Percentiles rank a stretch among this genome's conserved stretches.
phyloP scores from a whole-genome alignment of 2,797 vertebrate genomes.

The Hybognathus amarus region DNA sequence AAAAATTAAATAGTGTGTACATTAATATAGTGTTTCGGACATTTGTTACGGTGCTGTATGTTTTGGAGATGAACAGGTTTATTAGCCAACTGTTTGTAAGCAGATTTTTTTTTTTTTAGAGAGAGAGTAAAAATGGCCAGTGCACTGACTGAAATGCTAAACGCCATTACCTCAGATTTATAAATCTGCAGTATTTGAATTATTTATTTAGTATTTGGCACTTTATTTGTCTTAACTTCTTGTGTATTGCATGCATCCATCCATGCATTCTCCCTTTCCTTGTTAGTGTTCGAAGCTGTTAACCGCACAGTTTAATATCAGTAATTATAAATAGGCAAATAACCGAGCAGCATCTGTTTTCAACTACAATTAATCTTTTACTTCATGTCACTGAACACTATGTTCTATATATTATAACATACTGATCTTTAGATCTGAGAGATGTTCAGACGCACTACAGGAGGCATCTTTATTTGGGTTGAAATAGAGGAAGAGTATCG shows the following conservation, averaged over 20 bases:
- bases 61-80: background rate
- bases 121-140: conserved; percentile 25
- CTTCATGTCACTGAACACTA: conserved; percentile 38
- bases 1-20: background rate
- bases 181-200: conserved; percentile 61
- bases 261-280: conserved; percentile 49
- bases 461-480: background rate
- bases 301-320: conserved; percentile 25
- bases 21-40: background rate
- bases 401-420: conserved; percentile 23
- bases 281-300: conserved; percentile 22
- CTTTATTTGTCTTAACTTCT: conserved; percentile 24
- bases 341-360: conserved; percentile 30
- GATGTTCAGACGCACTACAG: conserved; percentile 2
- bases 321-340: conserved; percentile 34
- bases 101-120: background rate
- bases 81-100: conserved; percentile 7
- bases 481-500: background rate
- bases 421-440: conserved; percentile 27
- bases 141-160: conserved; percentile 61
- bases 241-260: conserved; percentile 71
- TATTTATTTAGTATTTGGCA: conserved; percentile 26
- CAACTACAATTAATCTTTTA: conserved; percentile 41
- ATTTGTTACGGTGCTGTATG: conserved; percentile 17
- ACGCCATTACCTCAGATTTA: conserved; percentile 67